Percentiles rank a stretch among this genome's conserved stretches.
These are phyloP conservation scores for Anabas testudineus DNA, from an alignment of 2,797 vertebrate species.

Conservation along the genomic window DNA sequence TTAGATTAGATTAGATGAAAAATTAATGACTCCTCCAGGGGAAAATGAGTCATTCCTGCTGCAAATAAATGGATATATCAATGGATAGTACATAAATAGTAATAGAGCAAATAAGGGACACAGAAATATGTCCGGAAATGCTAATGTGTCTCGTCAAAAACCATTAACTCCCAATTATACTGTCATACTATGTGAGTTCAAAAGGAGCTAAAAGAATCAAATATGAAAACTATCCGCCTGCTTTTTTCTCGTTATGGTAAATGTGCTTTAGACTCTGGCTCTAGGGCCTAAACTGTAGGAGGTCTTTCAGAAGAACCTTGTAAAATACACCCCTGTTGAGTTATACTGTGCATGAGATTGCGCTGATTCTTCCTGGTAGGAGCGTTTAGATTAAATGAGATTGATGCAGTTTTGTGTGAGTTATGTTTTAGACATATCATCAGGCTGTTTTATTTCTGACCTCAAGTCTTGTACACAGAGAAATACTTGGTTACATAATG, in stretches of 20 bases:
- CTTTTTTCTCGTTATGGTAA: not conserved
- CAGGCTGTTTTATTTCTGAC: not conserved
- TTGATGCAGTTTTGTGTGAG: not conserved
- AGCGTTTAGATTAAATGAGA: not conserved
- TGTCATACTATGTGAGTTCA: not conserved
- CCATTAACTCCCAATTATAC: conserved; percentile 21
- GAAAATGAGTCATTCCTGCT: conserved; percentile 52
- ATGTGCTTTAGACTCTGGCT: not conserved
- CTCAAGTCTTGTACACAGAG: not conserved
- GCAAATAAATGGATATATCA: conserved; percentile 30
- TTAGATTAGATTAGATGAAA: conserved; percentile 70
- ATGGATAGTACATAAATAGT: conserved; percentile 33
- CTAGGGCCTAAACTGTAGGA: conserved; percentile 1
- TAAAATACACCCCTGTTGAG: not conserved
- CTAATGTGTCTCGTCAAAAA: conserved; percentile 14
- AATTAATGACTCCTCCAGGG: conserved; percentile 59
- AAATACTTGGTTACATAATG: not conserved
- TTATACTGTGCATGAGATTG: not conserved
- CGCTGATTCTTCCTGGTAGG: not conserved
- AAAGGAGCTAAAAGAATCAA: not conserved
- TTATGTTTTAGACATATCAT: not conserved
- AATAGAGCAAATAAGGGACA: conserved; percentile 36
- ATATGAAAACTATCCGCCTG: not conserved
- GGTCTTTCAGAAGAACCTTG: not conserved
- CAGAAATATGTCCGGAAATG: conserved; percentile 38